Evolutionary conservation across 2,113 vertebrate genomes (phyloP).

Genomic region (Glaucomys volans): DNA sequence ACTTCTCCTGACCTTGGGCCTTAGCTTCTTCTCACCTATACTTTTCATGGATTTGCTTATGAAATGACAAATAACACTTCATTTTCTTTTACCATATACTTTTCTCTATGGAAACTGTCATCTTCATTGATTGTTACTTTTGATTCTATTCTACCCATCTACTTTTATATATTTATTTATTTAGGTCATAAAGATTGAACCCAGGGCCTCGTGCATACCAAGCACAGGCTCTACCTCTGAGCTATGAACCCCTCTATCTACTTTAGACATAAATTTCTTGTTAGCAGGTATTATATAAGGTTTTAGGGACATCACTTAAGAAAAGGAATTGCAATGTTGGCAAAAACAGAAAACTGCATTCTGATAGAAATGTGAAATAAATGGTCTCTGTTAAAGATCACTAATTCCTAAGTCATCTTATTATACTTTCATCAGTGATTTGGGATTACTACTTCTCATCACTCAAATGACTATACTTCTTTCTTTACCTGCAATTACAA

Average conservation of each 20-base stretch:
- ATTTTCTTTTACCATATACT: neutral
- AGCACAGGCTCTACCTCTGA: neutral
- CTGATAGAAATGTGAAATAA: constrained; percentile 7
- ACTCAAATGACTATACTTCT: neutral
- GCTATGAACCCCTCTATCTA: neutral
- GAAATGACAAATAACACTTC: neutral
- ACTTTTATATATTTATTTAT: neutral
- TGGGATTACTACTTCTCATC: neutral
- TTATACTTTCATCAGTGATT: neutral
- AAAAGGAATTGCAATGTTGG: neutral
- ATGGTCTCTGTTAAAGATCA: neutral
- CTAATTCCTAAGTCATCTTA: constrained; percentile 17
- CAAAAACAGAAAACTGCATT: constrained; percentile 13
- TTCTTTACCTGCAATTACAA: neutral
- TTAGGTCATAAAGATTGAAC: neutral
- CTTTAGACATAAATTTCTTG: neutral
- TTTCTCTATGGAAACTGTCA: neutral
- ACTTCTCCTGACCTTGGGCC: neutral
- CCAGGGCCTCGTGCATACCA: neutral
- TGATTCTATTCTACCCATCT: neutral
- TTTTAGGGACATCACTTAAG: neutral
- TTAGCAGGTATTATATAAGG: neutral
- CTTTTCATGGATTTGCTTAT: neutral
- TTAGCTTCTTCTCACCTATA: neutral
- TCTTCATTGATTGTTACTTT: neutral